Evolutionary conservation across 2,797 vertebrate species (phyloP), one percentile per base, ranked within the genome.

Genomic region (Takifugu ocellatus): DNA sequence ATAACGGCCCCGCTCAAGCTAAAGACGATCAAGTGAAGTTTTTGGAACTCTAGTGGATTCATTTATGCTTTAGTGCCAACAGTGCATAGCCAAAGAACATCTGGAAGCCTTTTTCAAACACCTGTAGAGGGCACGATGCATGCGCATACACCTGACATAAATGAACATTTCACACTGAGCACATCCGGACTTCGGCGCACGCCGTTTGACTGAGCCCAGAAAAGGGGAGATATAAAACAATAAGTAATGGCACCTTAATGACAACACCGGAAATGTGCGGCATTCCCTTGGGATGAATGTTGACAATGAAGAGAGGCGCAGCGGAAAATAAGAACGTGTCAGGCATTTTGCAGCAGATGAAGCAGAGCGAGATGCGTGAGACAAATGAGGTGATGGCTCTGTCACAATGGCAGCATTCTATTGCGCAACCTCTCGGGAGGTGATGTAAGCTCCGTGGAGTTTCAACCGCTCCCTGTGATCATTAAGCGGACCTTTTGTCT

Each of bases 381-480:
- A 31, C 21, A 59, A 60, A 58, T 25, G 49, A 64, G 63, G 56
- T 62, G 77, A 76, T 59, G 65, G 74, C 72, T 77, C 67, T 75
- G 69, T 76, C 64, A 65, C 66, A 79, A 74, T 61, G 74, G 62
- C 63, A 77, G 70, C 45, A 59, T 80, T 48, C 55, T 75, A 79
- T 89, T 90, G 86, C 10, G 80, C 71, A 79, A 88, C 71, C 74
- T 75, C 77, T 59, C 27, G 75, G 78, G 84, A 83, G 79, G 81
- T 83, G 85, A 82, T 83, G 77, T 77, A 85, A 87, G 74, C 78
- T 79, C 72, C 0, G 51, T 82, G 71, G 82, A 86, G 83, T 86
- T 86, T 87, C 82, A 85, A 53, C 83, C 84, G 84, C 81, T 86
- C 84, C 81, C 76, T 78, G 66, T 79, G 81, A 84, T 85, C 82